A percentile compares a stretch with the other conserved stretches of the same genome.
Conservation (phyloP, 1,140 invertebrate genomes). For the Calliopsis andreniformis region DNA sequence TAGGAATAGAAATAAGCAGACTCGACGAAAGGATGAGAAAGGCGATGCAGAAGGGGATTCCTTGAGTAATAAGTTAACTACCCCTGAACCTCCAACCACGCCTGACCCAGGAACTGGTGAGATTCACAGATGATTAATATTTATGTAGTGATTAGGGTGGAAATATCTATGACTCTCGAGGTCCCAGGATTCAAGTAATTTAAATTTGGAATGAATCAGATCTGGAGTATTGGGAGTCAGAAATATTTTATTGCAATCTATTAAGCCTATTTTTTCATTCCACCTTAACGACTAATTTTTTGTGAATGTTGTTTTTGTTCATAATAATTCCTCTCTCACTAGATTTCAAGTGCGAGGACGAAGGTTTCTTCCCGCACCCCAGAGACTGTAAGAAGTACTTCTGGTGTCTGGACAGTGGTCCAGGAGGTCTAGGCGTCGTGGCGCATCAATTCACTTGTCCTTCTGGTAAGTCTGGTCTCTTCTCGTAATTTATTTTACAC, state of each 20-base stretch:
- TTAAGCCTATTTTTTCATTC: no score
- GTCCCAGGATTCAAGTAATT: no score
- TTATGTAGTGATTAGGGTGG: no score
- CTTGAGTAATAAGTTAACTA: slow-evolving; percentile 81
- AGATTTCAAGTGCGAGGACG: slow-evolving; percentile 96
- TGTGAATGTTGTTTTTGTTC: no score
- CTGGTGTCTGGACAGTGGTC: slow-evolving; percentile 95
- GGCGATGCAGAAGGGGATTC: slow-evolving; percentile 47
- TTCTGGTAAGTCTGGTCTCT: slow-evolving; percentile 83
- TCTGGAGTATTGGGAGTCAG: no score
- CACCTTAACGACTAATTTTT: no score
- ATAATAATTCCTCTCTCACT: no score
- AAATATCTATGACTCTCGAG: no score
- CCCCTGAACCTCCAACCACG: slow-evolving; percentile 93
- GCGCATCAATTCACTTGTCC: slow-evolving; percentile 97
- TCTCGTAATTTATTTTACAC: no score
- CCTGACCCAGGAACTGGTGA: slow-evolving; percentile 92
- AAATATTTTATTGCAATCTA: no score
- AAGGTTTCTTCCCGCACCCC: slow-evolving; percentile 96
- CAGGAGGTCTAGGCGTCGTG: slow-evolving; percentile 93
- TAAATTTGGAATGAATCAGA: no score
- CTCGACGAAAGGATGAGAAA: slow-evolving; percentile 20
- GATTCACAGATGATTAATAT: slow-evolving; percentile 26
- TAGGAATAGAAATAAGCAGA: slow-evolving; percentile 62
- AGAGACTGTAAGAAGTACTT: slow-evolving; percentile 97